These are phyloP conservation scores for Neostethus bicornis DNA, from an alignment of 2,797 vertebrate genomes.

Conservation along the genomic window DNA sequence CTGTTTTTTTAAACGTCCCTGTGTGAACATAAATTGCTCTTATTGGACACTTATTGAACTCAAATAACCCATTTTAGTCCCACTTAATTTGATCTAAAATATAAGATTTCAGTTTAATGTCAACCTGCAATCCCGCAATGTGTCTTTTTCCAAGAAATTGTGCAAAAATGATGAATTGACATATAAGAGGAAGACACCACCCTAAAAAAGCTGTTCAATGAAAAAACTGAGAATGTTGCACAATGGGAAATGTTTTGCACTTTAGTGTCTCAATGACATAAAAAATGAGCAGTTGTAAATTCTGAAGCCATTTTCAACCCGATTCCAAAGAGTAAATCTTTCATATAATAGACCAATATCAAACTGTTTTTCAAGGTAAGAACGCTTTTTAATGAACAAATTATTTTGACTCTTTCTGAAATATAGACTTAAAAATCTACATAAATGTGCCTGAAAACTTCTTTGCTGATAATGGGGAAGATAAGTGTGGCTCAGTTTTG, in stretches of 20 bases:
- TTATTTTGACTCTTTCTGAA: background rate
- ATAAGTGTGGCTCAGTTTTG: background rate
- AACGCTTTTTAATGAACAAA: too few relatives aligned
- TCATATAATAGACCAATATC: background rate
- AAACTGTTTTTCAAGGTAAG: slow-evolving; percentile 5
- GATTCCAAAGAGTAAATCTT: background rate
- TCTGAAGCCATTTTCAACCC: too few relatives aligned
- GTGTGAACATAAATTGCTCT: too few relatives aligned
- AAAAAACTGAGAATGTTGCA: slow-evolving; percentile 1
- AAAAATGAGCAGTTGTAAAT: too few relatives aligned
- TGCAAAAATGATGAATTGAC: background rate
- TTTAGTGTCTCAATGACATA: background rate
- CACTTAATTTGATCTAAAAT: background rate
- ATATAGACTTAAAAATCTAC: background rate
- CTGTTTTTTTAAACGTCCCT: too few relatives aligned
- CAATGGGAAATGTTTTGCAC: slow-evolving; percentile 8
- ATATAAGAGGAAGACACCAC: slow-evolving; percentile 8
- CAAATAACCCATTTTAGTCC: background rate
- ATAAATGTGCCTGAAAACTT: slow-evolving; percentile 5
- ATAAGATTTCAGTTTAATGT: background rate
- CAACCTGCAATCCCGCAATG: background rate
- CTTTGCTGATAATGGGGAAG: background rate
- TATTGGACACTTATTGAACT: too few relatives aligned
- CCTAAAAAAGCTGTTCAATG: too few relatives aligned
- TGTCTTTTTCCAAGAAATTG: background rate